Evolutionary conservation across 2,797 vertebrate species (phyloP), one percentile per base, ranked within the genome.

Genomic region (Nasua narica): DNA sequence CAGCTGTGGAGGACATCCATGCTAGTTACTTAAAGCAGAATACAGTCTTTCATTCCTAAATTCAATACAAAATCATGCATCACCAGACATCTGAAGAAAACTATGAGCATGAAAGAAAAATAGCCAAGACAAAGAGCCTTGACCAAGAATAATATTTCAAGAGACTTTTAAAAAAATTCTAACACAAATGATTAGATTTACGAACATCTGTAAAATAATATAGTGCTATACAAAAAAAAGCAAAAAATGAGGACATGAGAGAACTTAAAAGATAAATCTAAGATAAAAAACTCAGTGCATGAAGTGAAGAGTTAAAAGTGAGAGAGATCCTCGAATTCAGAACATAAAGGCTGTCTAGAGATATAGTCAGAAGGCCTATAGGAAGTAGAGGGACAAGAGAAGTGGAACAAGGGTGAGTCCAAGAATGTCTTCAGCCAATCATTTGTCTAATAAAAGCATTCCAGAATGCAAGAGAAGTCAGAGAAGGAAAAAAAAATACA

Each of bases 261-360:
- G 69, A 62, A 82, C 27, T 83, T 48, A 43, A 54, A 90, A 84
- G 87, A 69, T 69, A 87, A 94, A 87, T 50, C 25, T 92, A 43
- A 96, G 85, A 69, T 60, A 95, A 65, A 96, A 96, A 92, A 32
- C 19, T 92, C 27, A 78, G 50, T 35, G 37, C 52, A 65, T 78
- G 12, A 88, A 96, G 69, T 62, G 89, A 82, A 74, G 25, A 29
- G 14, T 74, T 82, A 78, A 93, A 85, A 84, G 21, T 5, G 58
- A 79, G 48, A 77, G 46, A 92, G 14, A 87, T 25, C 5, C n/a
- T 56, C 35, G 2, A 84, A 87, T 56, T 58, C 19, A 37, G 40
- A 87, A 89, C 4, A 76, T 54, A 40, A 95, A 60, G 48, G 43
- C 37, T 54, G 65, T 21, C 23, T 67, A 85, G 0, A 58, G 82